Evolutionary conservation across 2,888 invertebrate species (phyloP), one percentile per base, ranked within the genome.

Genomic region (Pyrocoelia pectoralis): DNA sequence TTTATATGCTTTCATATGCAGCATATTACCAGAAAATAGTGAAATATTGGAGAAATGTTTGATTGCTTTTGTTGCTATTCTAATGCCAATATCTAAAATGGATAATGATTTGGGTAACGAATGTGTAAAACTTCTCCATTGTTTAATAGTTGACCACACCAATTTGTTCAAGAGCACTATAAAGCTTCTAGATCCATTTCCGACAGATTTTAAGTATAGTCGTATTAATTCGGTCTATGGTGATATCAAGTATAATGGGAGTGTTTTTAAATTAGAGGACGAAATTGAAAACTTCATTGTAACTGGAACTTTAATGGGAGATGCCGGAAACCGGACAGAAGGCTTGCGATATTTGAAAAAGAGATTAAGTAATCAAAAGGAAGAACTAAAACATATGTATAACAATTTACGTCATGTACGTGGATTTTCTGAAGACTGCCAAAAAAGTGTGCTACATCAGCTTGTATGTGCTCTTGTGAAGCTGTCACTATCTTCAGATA

Each of bases 341-440:
- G 86, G 85, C 15, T 77, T 91, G 17, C 72, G 78, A 19, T 83
- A 84, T 70, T 76, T 90, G 58, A 82, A 81, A 59, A 73, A 79
- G 8, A 83, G 87, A 73, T 75, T 92, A 28, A 82, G 80, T 10
- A 73, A 72, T 0, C 85, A 86, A 65, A 88, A 86, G 73, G 68
- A 73, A 0, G 85, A 88, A 69, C 74, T 90, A 6, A 80, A 79
- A 14, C 68, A 75, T 2, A 73, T 90, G 55, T 88, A 86, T 67
- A 77, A 80, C n/a, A 81, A 83, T 28, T 75, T 91, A 48, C 83
- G 84, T 63, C 74, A 74, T 4, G 76, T 80, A 0, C 83, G 84
- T 71, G 86, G 87, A 1, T 90, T 90, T 76, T 87, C 89, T 0
- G 89, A 90, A 75, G 88, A 90, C 68, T 88, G 88, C 71, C 82